Base-by-base conservation (phyloP, 2,113 vertebrate genomes). In the Oryzias woworae region DNA sequence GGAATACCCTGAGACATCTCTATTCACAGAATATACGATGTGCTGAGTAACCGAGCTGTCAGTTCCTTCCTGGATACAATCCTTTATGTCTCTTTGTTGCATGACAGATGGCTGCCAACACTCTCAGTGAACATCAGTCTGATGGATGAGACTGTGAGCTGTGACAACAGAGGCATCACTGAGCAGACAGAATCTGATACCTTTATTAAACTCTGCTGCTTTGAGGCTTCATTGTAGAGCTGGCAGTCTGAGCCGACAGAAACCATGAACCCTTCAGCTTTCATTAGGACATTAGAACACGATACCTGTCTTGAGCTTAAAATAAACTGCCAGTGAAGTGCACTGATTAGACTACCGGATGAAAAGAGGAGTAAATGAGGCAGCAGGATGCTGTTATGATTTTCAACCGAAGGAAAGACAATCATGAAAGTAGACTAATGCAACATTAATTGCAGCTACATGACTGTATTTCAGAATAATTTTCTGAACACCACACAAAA, bases 111-210 rank as follows among this genome's bases (percentile, higher is more conserved):
- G 65, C 60, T 76, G 57, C 66, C 70, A 57, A 70, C 51, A 70
- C 73, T 68, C 69, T 73, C 53, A 55, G 56, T 2, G 5, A 55
- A 48, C 69, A 66, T 80, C 74, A 62, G 56, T 62, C 59, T 80
- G 70, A 83, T 62, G 53, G 61, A 80, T 62, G 59, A 46, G 58
- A 66, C 45, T 66, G 53, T 36, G 52, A 64, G 65, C 54, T 61
- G 73, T 73, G 36, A 54, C 58, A 76, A 66, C 58, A 73, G 75
- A 58, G 46, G 52, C 26, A 66, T 71, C 44, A 69, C 58, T 77
- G 61, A 65, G 49, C 67, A 26, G 28, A 66, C 36, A 55, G 63
- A 62, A 75, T 24, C 63, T 58, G 70, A 80, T 70, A 66, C 43
- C 60, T 71, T 57, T 53, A 60, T 71, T 62, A 69, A 53, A 62